These are phyloP conservation scores for Tragelaphus buxtoni DNA, from an alignment of 2,113 vertebrate genomes.

Conservation along the genomic window DNA sequence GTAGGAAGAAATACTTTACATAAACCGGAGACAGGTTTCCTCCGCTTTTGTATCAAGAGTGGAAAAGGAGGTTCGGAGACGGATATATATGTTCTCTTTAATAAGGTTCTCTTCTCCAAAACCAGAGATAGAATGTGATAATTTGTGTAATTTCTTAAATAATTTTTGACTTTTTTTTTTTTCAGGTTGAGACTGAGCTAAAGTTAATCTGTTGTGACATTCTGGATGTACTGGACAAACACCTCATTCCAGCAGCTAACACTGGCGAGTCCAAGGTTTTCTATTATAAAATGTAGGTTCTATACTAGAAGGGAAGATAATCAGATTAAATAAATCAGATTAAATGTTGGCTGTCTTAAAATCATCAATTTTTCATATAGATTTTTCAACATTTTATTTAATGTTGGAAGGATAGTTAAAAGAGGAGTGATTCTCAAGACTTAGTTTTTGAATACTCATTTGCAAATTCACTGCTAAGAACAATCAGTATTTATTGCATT, in stretches of 20 bases:
- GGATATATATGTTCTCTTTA: background rate
- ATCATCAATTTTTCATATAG: conserved; percentile 7
- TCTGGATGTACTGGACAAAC: conserved; percentile 97
- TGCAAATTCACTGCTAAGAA: background rate
- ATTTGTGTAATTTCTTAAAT: background rate
- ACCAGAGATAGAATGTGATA: background rate
- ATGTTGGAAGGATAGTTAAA: background rate
- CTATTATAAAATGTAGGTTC: conserved; percentile 99
- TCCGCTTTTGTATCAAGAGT: background rate
- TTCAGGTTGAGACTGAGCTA: conserved; percentile 96
- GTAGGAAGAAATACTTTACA: background rate
- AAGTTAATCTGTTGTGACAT: conserved; percentile 98
- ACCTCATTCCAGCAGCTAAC: conserved; percentile 97
- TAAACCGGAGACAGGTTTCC: background rate
- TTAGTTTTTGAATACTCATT: background rate
- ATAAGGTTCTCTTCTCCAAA: background rate
- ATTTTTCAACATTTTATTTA: conserved; percentile 25
- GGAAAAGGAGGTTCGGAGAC: background rate
- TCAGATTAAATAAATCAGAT: conserved; percentile 60
- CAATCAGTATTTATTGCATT: background rate
- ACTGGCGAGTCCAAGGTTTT: conserved; percentile 99
- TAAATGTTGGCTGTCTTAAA: conserved; percentile 55
- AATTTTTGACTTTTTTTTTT: background rate
- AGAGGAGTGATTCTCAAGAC: conserved; percentile 11
- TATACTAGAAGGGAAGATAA: conserved; percentile 56